Evolutionary conservation across 2,797 vertebrate species (phyloP).

Genomic region (Limnodromus scolopaceus): DNA sequence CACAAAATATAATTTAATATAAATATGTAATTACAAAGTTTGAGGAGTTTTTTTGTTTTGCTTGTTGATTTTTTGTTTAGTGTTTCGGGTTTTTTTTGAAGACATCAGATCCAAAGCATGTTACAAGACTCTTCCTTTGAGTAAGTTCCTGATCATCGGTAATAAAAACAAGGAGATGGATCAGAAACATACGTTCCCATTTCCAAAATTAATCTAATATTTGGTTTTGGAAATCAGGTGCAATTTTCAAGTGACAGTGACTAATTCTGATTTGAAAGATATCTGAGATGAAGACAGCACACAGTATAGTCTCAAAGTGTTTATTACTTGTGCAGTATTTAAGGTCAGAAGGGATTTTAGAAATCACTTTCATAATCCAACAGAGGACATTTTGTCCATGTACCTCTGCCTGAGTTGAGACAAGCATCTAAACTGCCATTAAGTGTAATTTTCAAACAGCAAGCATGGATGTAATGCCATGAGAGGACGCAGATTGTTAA

Average conservation of each 20-base stretch:
- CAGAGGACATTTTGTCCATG: not conserved
- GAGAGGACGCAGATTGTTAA: not conserved
- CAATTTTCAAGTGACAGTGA: not conserved
- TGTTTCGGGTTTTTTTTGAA: too few species aligned
- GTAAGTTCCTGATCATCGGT: not conserved
- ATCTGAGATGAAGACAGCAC: not conserved
- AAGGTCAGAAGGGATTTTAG: not conserved
- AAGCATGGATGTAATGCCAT: not conserved
- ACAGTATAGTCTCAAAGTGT: not conserved
- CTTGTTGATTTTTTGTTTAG: not conserved
- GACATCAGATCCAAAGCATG: not conserved
- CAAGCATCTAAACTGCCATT: not conserved
- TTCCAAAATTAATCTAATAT: not conserved
- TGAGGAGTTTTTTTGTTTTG: not conserved
- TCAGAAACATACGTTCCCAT: accelerated
- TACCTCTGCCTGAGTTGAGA: not conserved
- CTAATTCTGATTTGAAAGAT: not conserved
- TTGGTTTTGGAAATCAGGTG: not conserved
- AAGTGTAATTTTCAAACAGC: not conserved
- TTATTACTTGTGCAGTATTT: not conserved
- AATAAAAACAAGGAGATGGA: accelerated
- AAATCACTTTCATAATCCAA: not conserved
- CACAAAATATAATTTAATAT: not conserved
- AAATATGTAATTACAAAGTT: not conserved
- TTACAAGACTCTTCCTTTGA: not conserved